Conservation (phyloP, 2,797 vertebrate genomes). For the Cyprinella venusta region DNA sequence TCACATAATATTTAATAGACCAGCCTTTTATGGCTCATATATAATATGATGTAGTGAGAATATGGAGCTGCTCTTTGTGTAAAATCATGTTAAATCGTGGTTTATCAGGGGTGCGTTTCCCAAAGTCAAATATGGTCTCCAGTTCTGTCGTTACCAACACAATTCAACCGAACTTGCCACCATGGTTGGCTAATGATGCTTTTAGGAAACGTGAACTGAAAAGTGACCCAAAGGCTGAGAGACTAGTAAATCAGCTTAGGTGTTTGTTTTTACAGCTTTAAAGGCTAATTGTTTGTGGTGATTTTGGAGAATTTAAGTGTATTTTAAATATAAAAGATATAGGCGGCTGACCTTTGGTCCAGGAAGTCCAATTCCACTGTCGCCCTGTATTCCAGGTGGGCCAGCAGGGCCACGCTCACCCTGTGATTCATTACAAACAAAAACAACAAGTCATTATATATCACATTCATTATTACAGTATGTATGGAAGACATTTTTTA, state of each 20-base stretch:
- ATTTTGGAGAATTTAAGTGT: background rate
- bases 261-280: background rate
- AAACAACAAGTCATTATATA: constrained; percentile 6
- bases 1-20: background rate
- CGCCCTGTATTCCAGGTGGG: constrained; percentile 85
- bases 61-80: background rate
- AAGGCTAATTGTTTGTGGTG: background rate
- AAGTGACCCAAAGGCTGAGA: background rate
- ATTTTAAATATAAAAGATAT: background rate
- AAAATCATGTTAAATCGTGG: background rate
- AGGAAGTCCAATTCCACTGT: constrained; percentile 85
- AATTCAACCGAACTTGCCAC: background rate
- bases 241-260: background rate
- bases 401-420: constrained; percentile 86
- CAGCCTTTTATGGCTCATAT: background rate
- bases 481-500: background rate
- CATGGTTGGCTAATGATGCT: background rate
- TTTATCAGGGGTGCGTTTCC: background rate
- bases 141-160: background rate
- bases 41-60: background rate
- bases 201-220: background rate
- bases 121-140: background rate
- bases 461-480: background rate
- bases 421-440: constrained; percentile 66
- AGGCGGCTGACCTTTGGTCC: constrained; percentile 83